Base-by-base conservation (phyloP, 2,797 vertebrate species). In the Cyclura pinguis region DNA sequence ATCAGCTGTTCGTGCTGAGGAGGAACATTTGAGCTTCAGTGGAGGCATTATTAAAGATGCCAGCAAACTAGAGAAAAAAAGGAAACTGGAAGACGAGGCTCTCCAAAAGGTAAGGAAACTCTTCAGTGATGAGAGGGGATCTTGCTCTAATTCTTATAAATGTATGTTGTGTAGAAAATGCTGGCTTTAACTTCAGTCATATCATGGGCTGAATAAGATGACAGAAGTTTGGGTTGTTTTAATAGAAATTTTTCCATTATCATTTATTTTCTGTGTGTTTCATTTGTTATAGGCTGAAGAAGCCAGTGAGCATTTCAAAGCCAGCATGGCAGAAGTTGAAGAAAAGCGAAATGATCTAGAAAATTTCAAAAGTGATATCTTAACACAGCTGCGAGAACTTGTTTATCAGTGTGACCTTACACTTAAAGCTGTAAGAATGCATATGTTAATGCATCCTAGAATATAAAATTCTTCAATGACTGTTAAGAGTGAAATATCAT, bases 381-480 rank as follows among this genome's bases (percentile, higher is more conserved):
- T 99, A 96, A 97, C 98, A 59, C 98, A 99, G 96, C 97, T 99
- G 91, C 97, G 98, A 92, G 98, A 98, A 95, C 98, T 99, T 96
- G 97, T 99, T 95, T 99, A 98, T 92, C 99, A 99, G 95, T 99
- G 99, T 86, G 99, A 99, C 97, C 98, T 99, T 92, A 99, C 99
- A 59, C 98, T 99, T 90, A 99, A 99, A 95, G 99, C 99, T 81
- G 99, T 99, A 96, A 98, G 98, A 92, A 72, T 92, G 85, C 92
- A 89, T 90, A 92, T 93, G 6, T 88, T 67, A 88, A 55, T 81
- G 24, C 90, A 22, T 87, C 27, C 42, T 62, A 88, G n/a, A 77
- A 2, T 42, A 76, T 81, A 22, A 80, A 38, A 91, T 83, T 85
- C 8, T 84, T 50, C 12, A 32, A 20, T 50, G 22, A n/a, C 13